Evolutionary conservation across 2,888 invertebrate species (phyloP).

Genomic region (Nipponacmea schrenckii): DNA sequence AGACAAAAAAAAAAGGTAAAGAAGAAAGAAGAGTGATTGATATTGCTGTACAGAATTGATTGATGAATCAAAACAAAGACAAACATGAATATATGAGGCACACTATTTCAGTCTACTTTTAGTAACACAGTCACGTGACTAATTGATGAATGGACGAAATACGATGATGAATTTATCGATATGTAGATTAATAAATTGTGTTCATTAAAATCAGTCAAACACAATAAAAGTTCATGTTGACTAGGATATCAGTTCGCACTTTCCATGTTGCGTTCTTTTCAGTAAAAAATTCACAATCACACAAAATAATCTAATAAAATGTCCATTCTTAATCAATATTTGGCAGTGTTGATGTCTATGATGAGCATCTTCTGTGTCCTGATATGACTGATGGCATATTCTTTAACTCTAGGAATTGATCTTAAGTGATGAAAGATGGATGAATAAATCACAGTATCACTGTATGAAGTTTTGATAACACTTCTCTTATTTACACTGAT

Average conservation of each 20-base stretch:
- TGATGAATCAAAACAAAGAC: background rate
- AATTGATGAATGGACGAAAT: background rate
- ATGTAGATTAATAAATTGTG: background rate
- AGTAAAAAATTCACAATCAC: background rate
- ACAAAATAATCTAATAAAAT: background rate
- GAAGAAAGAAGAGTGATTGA: background rate
- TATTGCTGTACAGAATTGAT: background rate
- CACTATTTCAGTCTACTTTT: background rate
- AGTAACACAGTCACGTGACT: background rate
- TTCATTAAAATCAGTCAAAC: background rate
- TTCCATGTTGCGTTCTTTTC: constrained; percentile 1
- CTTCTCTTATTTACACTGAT: too few relatives aligned
- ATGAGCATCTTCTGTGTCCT: too few relatives aligned
- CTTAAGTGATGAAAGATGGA: too few relatives aligned
- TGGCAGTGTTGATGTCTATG: background rate
- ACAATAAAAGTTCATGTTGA: background rate
- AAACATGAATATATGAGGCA: constrained; percentile 1
- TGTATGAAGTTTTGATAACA: too few relatives aligned
- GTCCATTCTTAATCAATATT: background rate
- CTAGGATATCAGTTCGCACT: background rate
- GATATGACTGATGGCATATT: too few relatives aligned
- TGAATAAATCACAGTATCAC: too few relatives aligned
- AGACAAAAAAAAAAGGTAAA: constrained; percentile 17
- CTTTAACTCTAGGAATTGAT: too few relatives aligned
- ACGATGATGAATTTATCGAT: background rate